Percentiles rank a stretch among this genome's conserved stretches.
Evolutionary conservation across 2,113 vertebrate genomes (phyloP).

Genomic region (Oriolus oriolus): DNA sequence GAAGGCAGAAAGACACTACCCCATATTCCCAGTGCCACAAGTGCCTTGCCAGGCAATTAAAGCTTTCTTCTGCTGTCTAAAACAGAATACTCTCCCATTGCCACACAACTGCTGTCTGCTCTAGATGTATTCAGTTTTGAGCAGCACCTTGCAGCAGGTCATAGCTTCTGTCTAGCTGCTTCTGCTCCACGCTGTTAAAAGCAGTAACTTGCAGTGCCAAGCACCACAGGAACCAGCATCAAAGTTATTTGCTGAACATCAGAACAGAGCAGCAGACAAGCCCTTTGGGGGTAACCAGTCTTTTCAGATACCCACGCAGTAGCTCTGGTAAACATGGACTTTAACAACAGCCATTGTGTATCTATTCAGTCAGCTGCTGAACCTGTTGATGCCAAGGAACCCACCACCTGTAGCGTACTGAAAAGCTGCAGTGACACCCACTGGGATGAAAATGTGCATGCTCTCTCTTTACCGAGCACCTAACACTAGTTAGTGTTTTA

Average conservation of each 20-base stretch:
- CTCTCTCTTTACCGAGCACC: not conserved
- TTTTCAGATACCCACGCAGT: not conserved
- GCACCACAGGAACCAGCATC: not conserved
- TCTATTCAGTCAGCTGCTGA: not conserved
- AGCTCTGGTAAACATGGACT: not conserved
- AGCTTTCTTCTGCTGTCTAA: not conserved
- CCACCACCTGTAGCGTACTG: not conserved
- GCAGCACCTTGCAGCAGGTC: not conserved
- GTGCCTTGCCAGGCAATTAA: not conserved
- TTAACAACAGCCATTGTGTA: not conserved
- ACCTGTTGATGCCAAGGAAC: not conserved
- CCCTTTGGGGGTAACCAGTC: not conserved
- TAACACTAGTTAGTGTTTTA: not conserved
- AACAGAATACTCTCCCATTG: not conserved
- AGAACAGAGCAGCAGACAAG: not conserved
- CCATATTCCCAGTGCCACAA: not conserved
- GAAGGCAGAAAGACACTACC: not conserved
- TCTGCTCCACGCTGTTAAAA: not conserved
- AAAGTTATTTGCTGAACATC: not conserved
- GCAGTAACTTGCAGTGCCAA: not conserved
- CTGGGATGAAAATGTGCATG: not conserved
- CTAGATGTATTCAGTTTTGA: not conserved
- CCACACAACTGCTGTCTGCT: not conserved
- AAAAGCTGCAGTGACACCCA: not conserved
- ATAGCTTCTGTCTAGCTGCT: not conserved